Conservation (phyloP, 2,113 vertebrate genomes). For the Vombatus ursinus region DNA sequence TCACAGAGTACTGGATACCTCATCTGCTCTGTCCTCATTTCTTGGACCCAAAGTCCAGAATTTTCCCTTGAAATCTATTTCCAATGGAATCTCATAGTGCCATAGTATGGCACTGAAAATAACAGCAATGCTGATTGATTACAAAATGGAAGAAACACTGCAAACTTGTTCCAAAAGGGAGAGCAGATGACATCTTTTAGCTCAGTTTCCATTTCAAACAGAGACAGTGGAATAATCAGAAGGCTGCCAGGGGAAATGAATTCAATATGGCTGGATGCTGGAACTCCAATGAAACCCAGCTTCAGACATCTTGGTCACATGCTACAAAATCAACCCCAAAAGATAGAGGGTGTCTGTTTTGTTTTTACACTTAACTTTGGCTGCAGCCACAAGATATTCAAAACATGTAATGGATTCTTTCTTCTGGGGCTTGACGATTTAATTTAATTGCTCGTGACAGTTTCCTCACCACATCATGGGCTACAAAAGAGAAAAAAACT, state of each 20-base stretch:
- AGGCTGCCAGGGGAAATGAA: slow-evolving; percentile 87
- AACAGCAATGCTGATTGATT: slow-evolving; percentile 80
- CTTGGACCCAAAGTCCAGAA: slow-evolving; percentile 35
- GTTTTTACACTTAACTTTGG: slow-evolving; percentile 79
- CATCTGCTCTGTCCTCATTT: slow-evolving; percentile 14
- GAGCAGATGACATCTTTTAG: slow-evolving; percentile 75
- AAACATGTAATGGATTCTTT: slow-evolving; percentile 68
- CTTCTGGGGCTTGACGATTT: slow-evolving; percentile 69
- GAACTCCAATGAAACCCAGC: slow-evolving; percentile 83
- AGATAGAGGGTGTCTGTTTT: slow-evolving; percentile 80
- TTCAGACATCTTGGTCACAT: slow-evolving; percentile 74
- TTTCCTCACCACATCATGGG: slow-evolving; percentile 68
- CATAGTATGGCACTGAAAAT: slow-evolving; percentile 60
- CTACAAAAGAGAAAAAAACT: slow-evolving; percentile 52
- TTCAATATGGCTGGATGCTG: slow-evolving; percentile 87
- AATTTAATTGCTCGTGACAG: slow-evolving; percentile 69
- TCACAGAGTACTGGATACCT: not conserved
- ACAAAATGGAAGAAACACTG: slow-evolving; percentile 74
- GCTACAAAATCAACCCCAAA: slow-evolving; percentile 72
- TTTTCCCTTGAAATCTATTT: slow-evolving; percentile 61
- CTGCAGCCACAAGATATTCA: slow-evolving; percentile 71
- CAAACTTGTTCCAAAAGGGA: slow-evolving; percentile 68
- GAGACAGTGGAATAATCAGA: slow-evolving; percentile 83
- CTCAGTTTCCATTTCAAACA: slow-evolving; percentile 88
- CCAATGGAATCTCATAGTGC: slow-evolving; percentile 55